A percentile compares a stretch with the other conserved stretches of the same genome.
Evolutionary conservation across 2,797 vertebrate species (phyloP).

Genomic region (Tinamus major): DNA sequence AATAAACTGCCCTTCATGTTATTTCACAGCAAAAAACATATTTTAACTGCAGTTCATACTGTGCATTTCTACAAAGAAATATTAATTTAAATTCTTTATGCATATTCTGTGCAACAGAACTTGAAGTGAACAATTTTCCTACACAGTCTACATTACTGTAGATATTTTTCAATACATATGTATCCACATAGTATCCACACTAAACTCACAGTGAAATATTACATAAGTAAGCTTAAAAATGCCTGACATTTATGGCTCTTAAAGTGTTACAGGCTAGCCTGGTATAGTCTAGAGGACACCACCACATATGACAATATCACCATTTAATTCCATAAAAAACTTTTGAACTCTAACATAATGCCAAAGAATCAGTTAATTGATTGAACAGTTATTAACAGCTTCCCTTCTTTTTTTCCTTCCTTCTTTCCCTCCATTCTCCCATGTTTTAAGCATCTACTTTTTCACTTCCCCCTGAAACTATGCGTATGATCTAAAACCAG

Average conservation of each 20-base stretch:
- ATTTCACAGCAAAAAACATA: not conserved
- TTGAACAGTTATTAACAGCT: not conserved
- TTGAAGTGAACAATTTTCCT: not conserved
- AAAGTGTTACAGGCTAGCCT: not conserved
- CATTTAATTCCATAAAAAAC: not conserved
- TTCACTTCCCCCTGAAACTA: not conserved
- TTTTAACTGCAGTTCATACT: not conserved
- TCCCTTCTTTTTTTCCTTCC: not conserved
- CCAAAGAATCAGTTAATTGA: not conserved
- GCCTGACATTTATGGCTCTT: not conserved
- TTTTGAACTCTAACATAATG: not conserved
- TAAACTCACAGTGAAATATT: not conserved
- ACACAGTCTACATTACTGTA: not conserved
- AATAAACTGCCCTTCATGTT: not conserved
- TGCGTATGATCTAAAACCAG: not conserved
- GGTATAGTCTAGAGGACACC: not conserved
- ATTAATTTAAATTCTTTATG: not conserved
- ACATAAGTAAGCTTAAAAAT: not conserved
- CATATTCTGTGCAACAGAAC: not conserved
- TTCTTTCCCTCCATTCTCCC: not conserved
- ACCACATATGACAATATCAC: not conserved
- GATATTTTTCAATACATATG: not conserved
- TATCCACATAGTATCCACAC: rapidly evolving
- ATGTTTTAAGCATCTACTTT: not conserved
- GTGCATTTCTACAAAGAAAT: not conserved